Evolutionary conservation across 2,113 vertebrate species (phyloP), one percentile per base, ranked within the genome.

Genomic region (Vulpes lagopus): DNA sequence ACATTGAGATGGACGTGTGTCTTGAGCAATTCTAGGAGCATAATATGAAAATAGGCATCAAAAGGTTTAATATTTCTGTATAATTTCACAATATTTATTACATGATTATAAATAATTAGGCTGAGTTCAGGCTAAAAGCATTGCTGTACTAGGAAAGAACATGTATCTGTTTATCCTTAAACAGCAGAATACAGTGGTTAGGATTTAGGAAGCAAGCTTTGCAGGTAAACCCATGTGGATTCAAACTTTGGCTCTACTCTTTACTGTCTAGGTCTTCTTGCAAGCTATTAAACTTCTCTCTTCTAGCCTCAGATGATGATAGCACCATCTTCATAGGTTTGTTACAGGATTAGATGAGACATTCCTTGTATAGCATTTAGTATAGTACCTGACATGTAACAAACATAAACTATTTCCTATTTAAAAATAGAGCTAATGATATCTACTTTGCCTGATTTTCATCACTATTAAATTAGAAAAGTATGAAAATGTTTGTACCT

Each of bases 71-170:
- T 95, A 82, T 94, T 95, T 96, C 88, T 96, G 87, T 85, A 22
- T 89, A 97, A 89, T 94, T 94, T 97, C 92, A 96, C 71, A 94
- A 53, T 57, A 55, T 32, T 90, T 97, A 84, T 97, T 96, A 95
- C 55, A 74, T 86, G 88, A 64, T 94, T 97, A 62, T 91, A 79
- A 97, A 94, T 96, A 94, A 96, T 98, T 97, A 94, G 88, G 49
- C 67, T 73, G 87, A 95, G 71, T 78, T 96, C 96, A 95, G 35
- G 88, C 80, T 80, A 23, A 88, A 91, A 92, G 87, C 76, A 67
- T 81, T 93, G 62, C 78, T 10, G 3, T 91, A 51, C 76, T 59
- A 67, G 76, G 80, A 94, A 94, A 95, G 73, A 94, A 43, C 23
- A 19, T 94, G 90, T 84, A 22, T 97, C 76, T 94, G 64, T 88